A percentile compares a stretch with the other conserved stretches of the same genome.
These are phyloP conservation scores for Sphaerodactylus townsendi DNA, from an alignment of 2,113 vertebrate species.

Conservation along the genomic window DNA sequence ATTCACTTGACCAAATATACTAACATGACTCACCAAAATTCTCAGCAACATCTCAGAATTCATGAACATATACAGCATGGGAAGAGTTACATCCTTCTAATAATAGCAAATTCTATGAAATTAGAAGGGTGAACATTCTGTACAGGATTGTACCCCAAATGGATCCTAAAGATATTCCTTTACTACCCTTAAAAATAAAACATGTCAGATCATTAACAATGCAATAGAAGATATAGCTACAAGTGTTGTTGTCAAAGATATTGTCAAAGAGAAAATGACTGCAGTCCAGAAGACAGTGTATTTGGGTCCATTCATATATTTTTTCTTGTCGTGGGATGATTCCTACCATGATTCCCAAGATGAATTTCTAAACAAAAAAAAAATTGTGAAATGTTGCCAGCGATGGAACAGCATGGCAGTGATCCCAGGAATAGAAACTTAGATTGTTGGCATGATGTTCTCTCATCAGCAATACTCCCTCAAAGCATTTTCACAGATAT, in stretches of 20 bases:
- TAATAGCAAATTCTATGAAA: too few species aligned
- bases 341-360: constrained; percentile 19
- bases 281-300: background rate
- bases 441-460: constrained; percentile 34
- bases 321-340: background rate
- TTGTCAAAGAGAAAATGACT: background rate
- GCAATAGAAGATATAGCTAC: too few species aligned
- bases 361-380: constrained; percentile 20
- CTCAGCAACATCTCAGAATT: background rate
- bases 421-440: constrained; percentile 37
- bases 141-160: background rate
- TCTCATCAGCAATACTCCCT: constrained; percentile 32
- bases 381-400: constrained; percentile 21
- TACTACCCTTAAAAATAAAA: background rate
- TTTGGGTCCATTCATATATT: background rate
- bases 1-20: background rate
- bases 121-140: too few species aligned
- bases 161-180: background rate
- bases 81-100: too few species aligned
- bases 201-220: background rate
- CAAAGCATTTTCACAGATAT: constrained; percentile 39
- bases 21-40: background rate
- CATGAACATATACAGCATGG: background rate
- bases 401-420: constrained; percentile 27
- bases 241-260: background rate